Evolutionary conservation across 2,888 invertebrate genomes (phyloP).

Genomic region (Luperina testacea): DNA sequence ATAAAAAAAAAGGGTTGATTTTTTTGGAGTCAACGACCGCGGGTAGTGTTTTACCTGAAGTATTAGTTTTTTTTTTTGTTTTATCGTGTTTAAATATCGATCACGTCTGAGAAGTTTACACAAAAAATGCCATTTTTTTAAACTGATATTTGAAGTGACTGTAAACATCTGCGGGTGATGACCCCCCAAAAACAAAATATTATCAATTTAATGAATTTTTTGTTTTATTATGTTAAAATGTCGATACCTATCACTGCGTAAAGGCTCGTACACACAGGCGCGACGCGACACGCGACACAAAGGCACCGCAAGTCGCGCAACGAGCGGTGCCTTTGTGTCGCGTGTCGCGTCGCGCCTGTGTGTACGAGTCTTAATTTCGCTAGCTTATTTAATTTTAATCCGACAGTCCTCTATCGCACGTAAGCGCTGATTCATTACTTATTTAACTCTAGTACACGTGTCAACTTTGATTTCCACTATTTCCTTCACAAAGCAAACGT

Average conservation of each 20-base stretch:
- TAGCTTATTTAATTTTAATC: conserved; percentile 68
- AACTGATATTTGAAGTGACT: not conserved
- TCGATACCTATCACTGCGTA: not conserved
- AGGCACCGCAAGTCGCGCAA: too few species aligned
- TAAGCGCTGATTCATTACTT: conserved; percentile 72
- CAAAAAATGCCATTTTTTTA: not conserved
- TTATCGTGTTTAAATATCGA: not conserved
- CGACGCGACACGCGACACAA: too few species aligned
- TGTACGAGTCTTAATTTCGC: too few species aligned
- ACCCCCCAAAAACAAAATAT: not conserved
- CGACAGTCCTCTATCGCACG: conserved; percentile 68
- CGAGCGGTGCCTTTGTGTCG: too few species aligned
- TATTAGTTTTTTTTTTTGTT: not conserved
- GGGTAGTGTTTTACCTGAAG: not conserved
- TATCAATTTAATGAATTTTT: too few species aligned
- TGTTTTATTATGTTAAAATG: not conserved
- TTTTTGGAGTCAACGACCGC: not conserved
- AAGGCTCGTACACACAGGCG: too few species aligned
- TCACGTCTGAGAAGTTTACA: not conserved
- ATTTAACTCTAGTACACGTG: conserved; percentile 74
- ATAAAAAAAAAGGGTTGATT: not conserved
- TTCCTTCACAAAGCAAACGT: conserved; percentile 64
- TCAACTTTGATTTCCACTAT: conserved; percentile 59
- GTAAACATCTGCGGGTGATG: not conserved
- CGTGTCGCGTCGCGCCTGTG: too few species aligned